phyloP scores from a whole-genome alignment of 2,797 vertebrate species.

The Antrozous pallidus region DNA sequence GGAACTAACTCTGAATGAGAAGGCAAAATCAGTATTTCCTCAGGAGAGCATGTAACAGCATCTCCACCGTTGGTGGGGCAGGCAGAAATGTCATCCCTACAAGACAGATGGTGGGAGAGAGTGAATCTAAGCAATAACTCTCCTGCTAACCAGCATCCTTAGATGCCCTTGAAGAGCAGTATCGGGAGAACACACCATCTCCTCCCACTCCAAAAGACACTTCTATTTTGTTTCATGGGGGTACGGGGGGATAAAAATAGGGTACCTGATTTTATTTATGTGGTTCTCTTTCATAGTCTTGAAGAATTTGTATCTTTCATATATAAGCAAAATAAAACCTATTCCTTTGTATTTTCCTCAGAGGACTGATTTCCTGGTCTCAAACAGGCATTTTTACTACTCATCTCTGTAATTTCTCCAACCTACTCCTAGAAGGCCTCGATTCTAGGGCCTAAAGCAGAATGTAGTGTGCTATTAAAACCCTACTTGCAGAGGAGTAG shows the following conservation, averaged over 20 bases:
- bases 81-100: background rate
- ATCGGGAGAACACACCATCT: background rate
- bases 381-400: background rate
- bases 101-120: background rate
- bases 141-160: background rate
- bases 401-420: background rate
- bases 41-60: too few relatives aligned
- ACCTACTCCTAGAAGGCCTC: background rate
- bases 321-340: background rate
- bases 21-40: background rate
- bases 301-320: background rate
- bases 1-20: background rate
- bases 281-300: background rate
- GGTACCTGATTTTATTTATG: background rate
- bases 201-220: background rate
- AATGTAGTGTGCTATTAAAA: background rate
- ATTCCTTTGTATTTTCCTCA: background rate
- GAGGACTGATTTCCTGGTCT: background rate
- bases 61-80: background rate
- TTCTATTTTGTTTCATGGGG: background rate
- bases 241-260: background rate
- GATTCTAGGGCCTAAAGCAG: background rate
- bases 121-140: background rate
- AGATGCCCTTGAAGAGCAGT: background rate
- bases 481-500: background rate